A percentile compares a stretch with the other conserved stretches of the same genome.
phyloP scores from a whole-genome alignment of 2,797 vertebrate species.

The Aldrovandia affinis region DNA sequence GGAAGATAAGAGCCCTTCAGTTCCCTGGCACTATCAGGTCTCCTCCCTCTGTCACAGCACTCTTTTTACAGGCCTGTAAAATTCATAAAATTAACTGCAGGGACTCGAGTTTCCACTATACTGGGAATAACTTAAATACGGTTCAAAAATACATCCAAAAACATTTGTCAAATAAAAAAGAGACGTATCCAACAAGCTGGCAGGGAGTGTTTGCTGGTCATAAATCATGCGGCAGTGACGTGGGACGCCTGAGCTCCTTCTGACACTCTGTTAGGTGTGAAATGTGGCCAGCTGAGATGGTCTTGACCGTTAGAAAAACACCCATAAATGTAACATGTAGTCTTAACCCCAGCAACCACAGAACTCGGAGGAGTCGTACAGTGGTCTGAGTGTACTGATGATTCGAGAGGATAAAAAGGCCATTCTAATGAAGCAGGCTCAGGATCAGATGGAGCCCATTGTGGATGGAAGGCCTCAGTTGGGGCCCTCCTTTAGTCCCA shows the following conservation, averaged over 20 bases:
- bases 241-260: background rate
- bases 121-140: conserved; percentile 71
- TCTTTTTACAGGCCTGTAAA: conserved; percentile 75
- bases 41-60: conserved; percentile 62
- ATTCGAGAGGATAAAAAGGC: background rate
- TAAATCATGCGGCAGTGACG: background rate
- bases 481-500: background rate
- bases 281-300: background rate
- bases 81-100: conserved; percentile 70
- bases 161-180: conserved; percentile 54
- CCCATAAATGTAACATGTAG: background rate
- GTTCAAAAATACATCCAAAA: conserved; percentile 70
- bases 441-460: background rate
- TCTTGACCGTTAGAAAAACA: background rate
- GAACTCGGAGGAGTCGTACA: background rate
- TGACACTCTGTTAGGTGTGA: background rate
- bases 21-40: background rate
- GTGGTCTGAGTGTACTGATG: background rate
- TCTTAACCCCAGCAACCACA: background rate
- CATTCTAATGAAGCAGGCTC: background rate
- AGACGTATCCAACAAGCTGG: conserved; percentile 26
- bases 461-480: background rate
- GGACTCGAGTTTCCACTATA: conserved; percentile 60
- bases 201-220: background rate
- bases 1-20: conserved; percentile 30